Conservation (phyloP, 1,140 invertebrate genomes). For the Eupristina koningsbergeri region DNA sequence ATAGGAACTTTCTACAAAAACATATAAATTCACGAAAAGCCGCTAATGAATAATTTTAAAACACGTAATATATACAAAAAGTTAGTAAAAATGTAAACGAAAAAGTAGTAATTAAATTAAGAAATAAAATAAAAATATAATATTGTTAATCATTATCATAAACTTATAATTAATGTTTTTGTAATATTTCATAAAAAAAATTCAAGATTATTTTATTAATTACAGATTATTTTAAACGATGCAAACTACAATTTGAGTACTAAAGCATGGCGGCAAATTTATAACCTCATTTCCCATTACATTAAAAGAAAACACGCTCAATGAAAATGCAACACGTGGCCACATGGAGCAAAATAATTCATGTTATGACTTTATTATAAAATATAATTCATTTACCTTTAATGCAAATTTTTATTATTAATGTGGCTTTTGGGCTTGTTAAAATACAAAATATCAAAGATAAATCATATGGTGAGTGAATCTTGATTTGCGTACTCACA, state of each 20-base stretch:
- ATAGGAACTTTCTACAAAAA: no score
- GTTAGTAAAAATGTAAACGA: background rate
- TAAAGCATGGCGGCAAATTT: background rate
- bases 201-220: slow-evolving; percentile 2
- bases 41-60: background rate
- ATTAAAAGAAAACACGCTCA: background rate
- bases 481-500: no score
- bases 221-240: background rate
- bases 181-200: background rate
- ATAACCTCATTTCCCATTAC: slow-evolving; percentile 33
- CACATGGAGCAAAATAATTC: no score
- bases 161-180: background rate
- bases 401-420: no score
- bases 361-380: no score
- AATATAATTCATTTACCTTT: no score
- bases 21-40: background rate
- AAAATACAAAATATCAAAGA: no score
- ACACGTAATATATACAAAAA: no score
- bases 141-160: background rate
- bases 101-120: background rate
- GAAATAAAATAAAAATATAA: slow-evolving; percentile 19
- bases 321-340: no score
- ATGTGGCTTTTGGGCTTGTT: no score
- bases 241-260: background rate
- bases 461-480: no score